Conservation (phyloP, 2,113 vertebrate species). For the Rafetus swinhoei region DNA sequence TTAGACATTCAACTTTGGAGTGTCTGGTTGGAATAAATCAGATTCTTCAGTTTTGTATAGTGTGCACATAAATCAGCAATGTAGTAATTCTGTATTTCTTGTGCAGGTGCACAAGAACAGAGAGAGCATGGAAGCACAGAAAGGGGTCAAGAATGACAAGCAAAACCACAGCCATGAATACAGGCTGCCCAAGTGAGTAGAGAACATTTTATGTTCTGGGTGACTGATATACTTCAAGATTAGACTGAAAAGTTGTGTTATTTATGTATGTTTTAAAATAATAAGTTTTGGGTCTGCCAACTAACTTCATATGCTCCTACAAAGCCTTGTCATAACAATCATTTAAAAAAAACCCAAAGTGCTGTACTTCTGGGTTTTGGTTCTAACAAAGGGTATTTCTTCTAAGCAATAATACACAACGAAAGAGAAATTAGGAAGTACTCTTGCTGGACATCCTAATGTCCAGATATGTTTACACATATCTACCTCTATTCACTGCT, state of each 20-base stretch:
- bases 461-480: too few relatives aligned
- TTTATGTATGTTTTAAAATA: not conserved
- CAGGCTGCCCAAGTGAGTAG: not conserved
- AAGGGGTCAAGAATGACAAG: not conserved
- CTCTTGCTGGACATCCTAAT: not conserved
- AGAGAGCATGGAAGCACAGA: not conserved
- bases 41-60: not conserved
- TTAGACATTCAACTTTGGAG: not conserved
- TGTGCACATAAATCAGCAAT: not conserved
- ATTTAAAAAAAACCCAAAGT: slow-evolving; percentile 39
- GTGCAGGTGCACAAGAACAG: not conserved
- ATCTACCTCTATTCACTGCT: not conserved
- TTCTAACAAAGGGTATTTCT: not conserved
- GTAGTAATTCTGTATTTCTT: not conserved
- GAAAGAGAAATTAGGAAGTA: not conserved
- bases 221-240: not conserved
- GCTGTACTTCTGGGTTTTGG: not conserved
- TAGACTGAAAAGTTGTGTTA: not conserved
- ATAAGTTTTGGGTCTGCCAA: not conserved
- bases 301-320: not conserved
- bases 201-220: not conserved
- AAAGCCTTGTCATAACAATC: not conserved
- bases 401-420: not conserved
- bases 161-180: not conserved
- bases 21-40: not conserved